Conservation (phyloP, 1,140 invertebrate genomes). For the Caerostris darwini region DNA sequence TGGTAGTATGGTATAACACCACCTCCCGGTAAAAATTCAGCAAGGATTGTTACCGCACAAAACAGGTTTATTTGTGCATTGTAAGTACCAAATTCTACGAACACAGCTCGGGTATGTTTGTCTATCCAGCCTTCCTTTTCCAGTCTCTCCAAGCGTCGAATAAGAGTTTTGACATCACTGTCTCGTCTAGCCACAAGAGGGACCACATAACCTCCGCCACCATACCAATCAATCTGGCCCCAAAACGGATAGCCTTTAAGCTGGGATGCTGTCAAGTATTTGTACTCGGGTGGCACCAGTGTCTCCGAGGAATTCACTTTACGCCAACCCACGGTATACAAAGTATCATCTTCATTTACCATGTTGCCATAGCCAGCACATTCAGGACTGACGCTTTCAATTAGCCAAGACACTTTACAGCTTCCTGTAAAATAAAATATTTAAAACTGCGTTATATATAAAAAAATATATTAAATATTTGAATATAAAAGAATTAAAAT, state of each 20-base stretch:
- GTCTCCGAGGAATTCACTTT: constrained; percentile 54
- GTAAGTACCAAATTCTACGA: constrained; percentile 84
- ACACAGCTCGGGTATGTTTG: constrained; percentile 83
- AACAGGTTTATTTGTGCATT: constrained; percentile 84
- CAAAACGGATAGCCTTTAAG: constrained; percentile 82
- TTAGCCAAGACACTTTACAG: constrained; percentile 80
- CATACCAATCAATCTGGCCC: constrained; percentile 82
- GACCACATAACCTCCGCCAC: constrained; percentile 84
- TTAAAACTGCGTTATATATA: too few relatives aligned
- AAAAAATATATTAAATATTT: too few relatives aligned
- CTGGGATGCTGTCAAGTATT: constrained; percentile 80
- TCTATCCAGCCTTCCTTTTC: constrained; percentile 83
- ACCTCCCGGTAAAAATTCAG: constrained; percentile 83
- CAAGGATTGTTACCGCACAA: constrained; percentile 82
- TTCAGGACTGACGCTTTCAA: constrained; percentile 80
- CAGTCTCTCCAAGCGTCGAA: constrained; percentile 80
- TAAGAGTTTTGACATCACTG: constrained; percentile 79
- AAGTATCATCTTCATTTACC: constrained; percentile 80
- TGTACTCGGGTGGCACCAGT: constrained; percentile 74
- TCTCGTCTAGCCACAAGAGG: constrained; percentile 80
- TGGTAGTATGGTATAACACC: constrained; percentile 83
- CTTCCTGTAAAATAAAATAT: constrained; percentile 78
- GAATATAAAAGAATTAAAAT: too few relatives aligned
- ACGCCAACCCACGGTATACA: constrained; percentile 67
- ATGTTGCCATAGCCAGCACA: constrained; percentile 81